Evolutionary conservation across 1,140 invertebrate genomes (phyloP).

Genomic region (Pogonomyrmex barbatus): DNA sequence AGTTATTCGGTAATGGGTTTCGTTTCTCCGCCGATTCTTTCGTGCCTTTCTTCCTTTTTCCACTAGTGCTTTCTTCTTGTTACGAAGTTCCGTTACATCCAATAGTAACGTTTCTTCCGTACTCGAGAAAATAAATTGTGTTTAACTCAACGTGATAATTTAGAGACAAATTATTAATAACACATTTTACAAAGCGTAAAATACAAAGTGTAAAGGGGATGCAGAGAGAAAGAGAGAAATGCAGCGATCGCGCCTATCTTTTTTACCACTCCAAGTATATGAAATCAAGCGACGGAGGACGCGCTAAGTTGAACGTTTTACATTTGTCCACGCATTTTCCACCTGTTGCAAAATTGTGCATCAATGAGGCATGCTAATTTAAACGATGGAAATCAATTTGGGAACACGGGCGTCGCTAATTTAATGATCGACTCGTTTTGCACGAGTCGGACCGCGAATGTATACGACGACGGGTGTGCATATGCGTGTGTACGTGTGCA

Average conservation of each 20-base stretch:
- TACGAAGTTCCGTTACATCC: slow-evolving; percentile 17
- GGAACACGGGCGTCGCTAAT: neutral
- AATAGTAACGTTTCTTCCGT: neutral
- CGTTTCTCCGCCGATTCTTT: slow-evolving; percentile 36
- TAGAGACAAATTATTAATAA: neutral
- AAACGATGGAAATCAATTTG: slow-evolving; percentile 44
- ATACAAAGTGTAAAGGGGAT: no score
- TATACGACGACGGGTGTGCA: neutral
- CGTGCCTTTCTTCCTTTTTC: neutral
- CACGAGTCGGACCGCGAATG: neutral
- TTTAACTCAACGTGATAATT: neutral
- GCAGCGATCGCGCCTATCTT: neutral
- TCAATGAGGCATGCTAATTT: slow-evolving; percentile 7
- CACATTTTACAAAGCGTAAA: neutral
- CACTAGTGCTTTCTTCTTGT: neutral
- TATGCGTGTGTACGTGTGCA: neutral
- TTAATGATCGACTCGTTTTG: slow-evolving; percentile 26
- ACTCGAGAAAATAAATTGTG: neutral
- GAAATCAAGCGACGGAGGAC: neutral
- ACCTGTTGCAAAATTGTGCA: slow-evolving; percentile 43
- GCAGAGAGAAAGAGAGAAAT: neutral
- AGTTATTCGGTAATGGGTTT: slow-evolving; percentile 63
- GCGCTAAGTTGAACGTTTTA: neutral
- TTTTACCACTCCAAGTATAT: neutral
- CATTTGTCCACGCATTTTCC: slow-evolving; percentile 1